These are phyloP conservation scores for Nycticorax nycticorax DNA, from an alignment of 2,113 vertebrate species.

Conservation along the genomic window DNA sequence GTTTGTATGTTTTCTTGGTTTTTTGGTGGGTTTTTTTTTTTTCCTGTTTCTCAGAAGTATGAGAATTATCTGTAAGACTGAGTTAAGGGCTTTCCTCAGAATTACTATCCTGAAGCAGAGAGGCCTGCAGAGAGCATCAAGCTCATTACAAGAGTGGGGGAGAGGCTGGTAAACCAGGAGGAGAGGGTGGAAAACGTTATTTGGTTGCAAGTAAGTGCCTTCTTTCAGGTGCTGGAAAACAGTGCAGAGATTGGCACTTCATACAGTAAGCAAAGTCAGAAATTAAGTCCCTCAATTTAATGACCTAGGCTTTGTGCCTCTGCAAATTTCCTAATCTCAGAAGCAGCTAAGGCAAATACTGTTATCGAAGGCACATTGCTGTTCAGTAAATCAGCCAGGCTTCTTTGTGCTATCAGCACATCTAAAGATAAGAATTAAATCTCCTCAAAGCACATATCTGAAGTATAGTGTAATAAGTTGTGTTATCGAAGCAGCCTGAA, in stretches of 20 bases:
- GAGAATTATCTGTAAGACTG: not conserved
- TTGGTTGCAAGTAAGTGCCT: not conserved
- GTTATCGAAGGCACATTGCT: not conserved
- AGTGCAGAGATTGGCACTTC: not conserved
- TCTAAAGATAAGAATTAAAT: conserved; percentile 51
- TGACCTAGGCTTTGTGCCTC: not conserved
- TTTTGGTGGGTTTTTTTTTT: not conserved
- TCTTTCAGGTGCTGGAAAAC: not conserved
- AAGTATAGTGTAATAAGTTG: not conserved
- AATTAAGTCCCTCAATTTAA: not conserved
- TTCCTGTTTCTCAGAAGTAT: not conserved
- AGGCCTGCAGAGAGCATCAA: not conserved
- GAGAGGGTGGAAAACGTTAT: not conserved
- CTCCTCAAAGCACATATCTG: conserved; percentile 13
- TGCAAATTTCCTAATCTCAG: conserved; percentile 21
- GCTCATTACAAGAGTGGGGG: not conserved
- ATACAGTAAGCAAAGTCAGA: not conserved
- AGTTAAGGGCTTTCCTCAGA: not conserved
- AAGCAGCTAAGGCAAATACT: not conserved
- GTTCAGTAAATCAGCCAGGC: conserved; percentile 6
- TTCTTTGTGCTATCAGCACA: conserved; percentile 40
- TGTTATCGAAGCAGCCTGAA: not conserved
- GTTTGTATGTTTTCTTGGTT: not conserved
- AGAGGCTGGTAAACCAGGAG: not conserved
- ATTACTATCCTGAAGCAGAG: not conserved